Evolutionary conservation across 2,888 invertebrate species (phyloP).

Genomic region (Tholera decimalis): DNA sequence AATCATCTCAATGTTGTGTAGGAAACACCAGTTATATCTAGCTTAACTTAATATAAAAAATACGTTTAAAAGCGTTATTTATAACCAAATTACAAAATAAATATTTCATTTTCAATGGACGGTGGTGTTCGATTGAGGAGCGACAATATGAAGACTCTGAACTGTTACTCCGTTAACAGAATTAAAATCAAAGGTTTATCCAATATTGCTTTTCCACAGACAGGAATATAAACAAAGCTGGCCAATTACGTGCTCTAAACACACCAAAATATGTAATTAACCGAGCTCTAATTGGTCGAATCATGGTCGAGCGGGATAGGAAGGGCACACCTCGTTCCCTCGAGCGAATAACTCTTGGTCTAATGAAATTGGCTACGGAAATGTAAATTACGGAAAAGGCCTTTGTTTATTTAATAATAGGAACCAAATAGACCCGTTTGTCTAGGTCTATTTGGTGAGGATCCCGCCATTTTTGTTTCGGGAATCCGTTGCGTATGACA

Average conservation of each 20-base stretch:
- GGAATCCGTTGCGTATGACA: constrained; percentile 40
- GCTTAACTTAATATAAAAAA: too few relatives aligned
- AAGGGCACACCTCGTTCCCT: constrained; percentile 56
- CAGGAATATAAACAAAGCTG: constrained; percentile 22
- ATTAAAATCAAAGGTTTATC: not conserved
- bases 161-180: not conserved
- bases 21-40: too few relatives aligned
- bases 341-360: constrained; percentile 65
- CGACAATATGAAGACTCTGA: too few relatives aligned
- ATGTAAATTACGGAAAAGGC: constrained; percentile 75
- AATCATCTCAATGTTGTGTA: too few relatives aligned
- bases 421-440: constrained; percentile 73
- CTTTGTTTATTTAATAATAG: constrained; percentile 77
- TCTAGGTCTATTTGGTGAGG: constrained; percentile 76
- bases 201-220: not conserved
- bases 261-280: constrained; percentile 61
- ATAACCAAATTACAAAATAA: too few relatives aligned
- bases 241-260: constrained; percentile 46
- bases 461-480: constrained; percentile 69
- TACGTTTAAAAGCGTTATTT: too few relatives aligned
- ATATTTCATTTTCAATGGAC: too few relatives aligned
- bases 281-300: constrained; percentile 54
- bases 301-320: constrained; percentile 51
- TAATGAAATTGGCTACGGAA: constrained; percentile 76
- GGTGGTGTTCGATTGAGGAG: too few relatives aligned